Evolutionary conservation across 2,888 invertebrate species (phyloP), one percentile per base, ranked within the genome.

Genomic region (Microplitis deprimator): DNA sequence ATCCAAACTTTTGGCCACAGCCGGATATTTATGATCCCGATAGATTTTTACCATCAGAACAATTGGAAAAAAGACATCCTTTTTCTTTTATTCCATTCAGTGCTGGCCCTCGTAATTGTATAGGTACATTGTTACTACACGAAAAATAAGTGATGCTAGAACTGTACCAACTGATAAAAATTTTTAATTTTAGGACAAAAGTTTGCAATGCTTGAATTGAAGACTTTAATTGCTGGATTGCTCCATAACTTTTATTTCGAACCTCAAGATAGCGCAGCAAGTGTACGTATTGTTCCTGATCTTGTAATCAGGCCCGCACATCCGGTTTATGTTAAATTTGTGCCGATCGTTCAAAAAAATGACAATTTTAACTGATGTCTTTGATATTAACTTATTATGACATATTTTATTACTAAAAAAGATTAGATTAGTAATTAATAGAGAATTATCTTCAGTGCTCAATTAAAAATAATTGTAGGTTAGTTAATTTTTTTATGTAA

Each of bases 41-140:
- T 91, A 89, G 95, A 69, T 95, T 95, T 87, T 84, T 93, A 70
- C 92, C 92, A n/a, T 50, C 62, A 0, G 93, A 94, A 83, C 40
- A 75, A 13, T 68, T 29, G 6, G 73, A 72, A 38, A 75, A 70
- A 29, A 88, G 93, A 38, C 93, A 93, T 87, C 92, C 92, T 0
- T 94, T 91, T 84, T 91, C 93, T 0, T 94, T 92, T 84, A 90
- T 93, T 59, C 93, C 93, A 0, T 93, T 93, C 79, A 94, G 94
- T 84, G 94, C 93, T 0, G 94, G 94, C 1, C 92, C 92, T 0
- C 91, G 94, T 20, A 94, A 94, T 86, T 94, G 94, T 82, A 93
- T 94, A 81, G 94, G 93, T 93, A 89, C 85, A 69, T 77, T 8
- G 8, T 75, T 77, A 10, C 7, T 17, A 16, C 29, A 20, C 17